A percentile compares a stretch with the other conserved stretches of the same genome.
These are phyloP conservation scores for Uria aalge DNA, from an alignment of 2,113 vertebrate species.

Conservation along the genomic window DNA sequence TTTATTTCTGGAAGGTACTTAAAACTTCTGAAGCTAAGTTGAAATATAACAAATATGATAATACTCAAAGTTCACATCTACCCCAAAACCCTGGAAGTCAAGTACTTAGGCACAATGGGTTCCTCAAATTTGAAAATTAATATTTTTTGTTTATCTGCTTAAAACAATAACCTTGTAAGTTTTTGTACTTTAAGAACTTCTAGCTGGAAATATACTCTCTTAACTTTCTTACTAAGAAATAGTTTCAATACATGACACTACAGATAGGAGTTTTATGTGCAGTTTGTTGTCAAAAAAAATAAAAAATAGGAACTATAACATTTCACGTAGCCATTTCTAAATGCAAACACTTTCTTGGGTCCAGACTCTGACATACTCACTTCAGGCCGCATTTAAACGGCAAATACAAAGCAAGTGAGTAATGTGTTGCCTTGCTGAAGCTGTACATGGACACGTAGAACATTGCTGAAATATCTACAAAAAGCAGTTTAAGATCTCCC, in stretches of 20 bases:
- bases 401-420: neutral
- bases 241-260: neutral
- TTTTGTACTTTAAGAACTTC: neutral
- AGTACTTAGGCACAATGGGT: neutral
- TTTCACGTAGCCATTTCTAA: neutral
- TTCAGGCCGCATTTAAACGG: neutral
- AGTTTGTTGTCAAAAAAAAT: neutral
- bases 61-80: neutral
- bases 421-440: neutral
- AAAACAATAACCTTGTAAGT: neutral
- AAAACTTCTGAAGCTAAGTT: neutral
- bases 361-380: neutral
- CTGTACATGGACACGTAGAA: neutral
- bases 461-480: neutral
- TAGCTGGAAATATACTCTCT: neutral
- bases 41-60: neutral
- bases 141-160: neutral
- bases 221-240: neutral
- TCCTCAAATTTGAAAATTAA: neutral
- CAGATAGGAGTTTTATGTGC: neutral
- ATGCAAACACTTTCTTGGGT: neutral
- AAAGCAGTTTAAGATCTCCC: neutral
- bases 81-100: neutral
- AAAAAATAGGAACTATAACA: neutral
- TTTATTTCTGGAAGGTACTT: neutral